Conservation (phyloP, 2,113 vertebrate species). For the Pterocles orientalis region DNA sequence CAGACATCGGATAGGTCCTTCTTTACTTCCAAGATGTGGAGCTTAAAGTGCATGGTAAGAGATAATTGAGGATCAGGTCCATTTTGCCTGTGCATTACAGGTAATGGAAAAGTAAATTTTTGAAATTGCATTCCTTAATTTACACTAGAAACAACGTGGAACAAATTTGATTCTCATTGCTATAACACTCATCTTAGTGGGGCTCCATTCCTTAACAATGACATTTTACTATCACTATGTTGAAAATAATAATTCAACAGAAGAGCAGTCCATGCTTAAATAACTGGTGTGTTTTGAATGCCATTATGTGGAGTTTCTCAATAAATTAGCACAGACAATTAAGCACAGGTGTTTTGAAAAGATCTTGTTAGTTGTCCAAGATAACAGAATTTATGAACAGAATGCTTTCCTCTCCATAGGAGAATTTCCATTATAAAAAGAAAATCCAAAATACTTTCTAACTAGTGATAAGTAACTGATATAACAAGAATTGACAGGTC, state of each 20-base stretch:
- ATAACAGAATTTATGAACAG: background rate
- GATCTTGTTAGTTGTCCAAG: constrained; percentile 32
- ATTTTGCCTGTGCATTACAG: background rate
- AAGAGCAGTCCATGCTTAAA: background rate
- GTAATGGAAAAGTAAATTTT: background rate
- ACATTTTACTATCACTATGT: background rate
- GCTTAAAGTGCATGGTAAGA: background rate
- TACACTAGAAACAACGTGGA: background rate
- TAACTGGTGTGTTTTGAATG: background rate
- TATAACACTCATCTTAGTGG: background rate
- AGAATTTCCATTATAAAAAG: background rate
- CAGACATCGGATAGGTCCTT: background rate
- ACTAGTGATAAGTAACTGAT: constrained; percentile 5
- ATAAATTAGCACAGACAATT: constrained; percentile 1
- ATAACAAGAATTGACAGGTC: constrained; percentile 38
- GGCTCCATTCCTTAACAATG: background rate
- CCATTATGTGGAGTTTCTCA: background rate
- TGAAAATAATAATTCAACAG: background rate
- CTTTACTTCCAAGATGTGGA: background rate
- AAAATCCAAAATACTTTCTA: background rate
- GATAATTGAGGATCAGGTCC: background rate
- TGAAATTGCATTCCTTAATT: background rate
- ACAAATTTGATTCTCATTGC: background rate
- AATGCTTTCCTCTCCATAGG: constrained; percentile 10
- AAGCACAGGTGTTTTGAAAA: constrained; percentile 42